Evolutionary conservation across 1,140 invertebrate species (phyloP).

Genomic region (Eupristina koningsbergeri): DNA sequence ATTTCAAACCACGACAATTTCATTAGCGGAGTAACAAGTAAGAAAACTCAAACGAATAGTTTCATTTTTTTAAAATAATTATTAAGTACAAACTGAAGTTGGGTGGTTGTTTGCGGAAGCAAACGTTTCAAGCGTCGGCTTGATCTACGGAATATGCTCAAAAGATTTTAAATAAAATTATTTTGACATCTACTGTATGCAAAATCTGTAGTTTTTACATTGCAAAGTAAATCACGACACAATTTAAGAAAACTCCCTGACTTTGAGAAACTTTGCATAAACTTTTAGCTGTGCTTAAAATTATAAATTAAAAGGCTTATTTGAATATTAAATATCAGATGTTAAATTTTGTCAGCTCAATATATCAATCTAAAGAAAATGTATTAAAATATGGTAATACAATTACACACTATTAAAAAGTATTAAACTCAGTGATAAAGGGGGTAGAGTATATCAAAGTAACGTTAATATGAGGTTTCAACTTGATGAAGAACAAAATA

Average conservation of each 20-base stretch:
- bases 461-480: too few relatives aligned
- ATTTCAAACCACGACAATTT: too few relatives aligned
- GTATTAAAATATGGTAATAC: too few relatives aligned
- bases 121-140: background rate
- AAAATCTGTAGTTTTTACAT: background rate
- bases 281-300: background rate
- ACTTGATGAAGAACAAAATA: too few relatives aligned
- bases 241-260: too few relatives aligned
- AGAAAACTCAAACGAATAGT: background rate
- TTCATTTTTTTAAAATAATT: background rate
- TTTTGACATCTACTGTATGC: background rate
- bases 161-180: background rate
- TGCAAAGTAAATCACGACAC: too few relatives aligned
- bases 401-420: background rate
- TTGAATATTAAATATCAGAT: too few relatives aligned
- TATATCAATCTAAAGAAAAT: too few relatives aligned
- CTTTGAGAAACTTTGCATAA: background rate
- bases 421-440: background rate
- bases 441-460: too few relatives aligned
- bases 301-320: background rate
- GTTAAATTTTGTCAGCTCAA: too few relatives aligned
- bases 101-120: background rate
- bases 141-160: background rate
- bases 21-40: too few relatives aligned
- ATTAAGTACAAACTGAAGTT: background rate